These are phyloP conservation scores for Arctia plantaginis DNA, from an alignment of 2,888 invertebrate species.

Conservation along the genomic window DNA sequence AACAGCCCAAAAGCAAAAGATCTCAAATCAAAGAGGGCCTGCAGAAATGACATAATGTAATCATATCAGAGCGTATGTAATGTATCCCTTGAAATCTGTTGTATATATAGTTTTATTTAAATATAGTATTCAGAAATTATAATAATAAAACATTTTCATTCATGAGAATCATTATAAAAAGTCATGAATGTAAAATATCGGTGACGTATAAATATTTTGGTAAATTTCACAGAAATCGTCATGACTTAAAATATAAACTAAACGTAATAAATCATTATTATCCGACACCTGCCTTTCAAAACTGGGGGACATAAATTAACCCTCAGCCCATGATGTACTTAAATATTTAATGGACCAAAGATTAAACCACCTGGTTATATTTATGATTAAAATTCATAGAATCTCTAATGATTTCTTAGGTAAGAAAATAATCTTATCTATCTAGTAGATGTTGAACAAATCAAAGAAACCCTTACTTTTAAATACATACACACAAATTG, in stretches of 20 bases:
- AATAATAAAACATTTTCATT: not conserved
- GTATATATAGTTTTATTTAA: conserved; percentile 11
- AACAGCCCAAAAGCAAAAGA: not conserved
- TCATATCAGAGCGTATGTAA: not conserved
- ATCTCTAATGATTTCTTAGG: conserved; percentile 33
- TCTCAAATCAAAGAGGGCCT: not conserved
- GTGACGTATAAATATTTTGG: not conserved
- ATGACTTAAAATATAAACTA: conserved; percentile 35
- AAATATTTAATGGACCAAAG: conserved; percentile 62
- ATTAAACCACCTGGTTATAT: conserved; percentile 44
- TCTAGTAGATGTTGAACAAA: not conserved
- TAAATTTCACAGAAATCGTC: not conserved
- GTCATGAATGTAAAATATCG: not conserved
- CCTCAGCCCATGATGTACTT: conserved; percentile 58
- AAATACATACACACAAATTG: not conserved
- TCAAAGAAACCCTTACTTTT: not conserved
- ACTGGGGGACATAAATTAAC: conserved; percentile 67
- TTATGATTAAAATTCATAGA: conserved; percentile 46
- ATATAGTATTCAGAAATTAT: not conserved
- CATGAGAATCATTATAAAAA: not conserved
- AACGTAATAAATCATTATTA: conserved; percentile 59
- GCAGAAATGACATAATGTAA: not conserved
- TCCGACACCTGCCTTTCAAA: conserved; percentile 48
- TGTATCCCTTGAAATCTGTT: too few relatives aligned
- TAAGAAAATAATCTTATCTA: conserved; percentile 24